Evolutionary conservation across 2,113 vertebrate genomes (phyloP).

Genomic region (Otus sunia): DNA sequence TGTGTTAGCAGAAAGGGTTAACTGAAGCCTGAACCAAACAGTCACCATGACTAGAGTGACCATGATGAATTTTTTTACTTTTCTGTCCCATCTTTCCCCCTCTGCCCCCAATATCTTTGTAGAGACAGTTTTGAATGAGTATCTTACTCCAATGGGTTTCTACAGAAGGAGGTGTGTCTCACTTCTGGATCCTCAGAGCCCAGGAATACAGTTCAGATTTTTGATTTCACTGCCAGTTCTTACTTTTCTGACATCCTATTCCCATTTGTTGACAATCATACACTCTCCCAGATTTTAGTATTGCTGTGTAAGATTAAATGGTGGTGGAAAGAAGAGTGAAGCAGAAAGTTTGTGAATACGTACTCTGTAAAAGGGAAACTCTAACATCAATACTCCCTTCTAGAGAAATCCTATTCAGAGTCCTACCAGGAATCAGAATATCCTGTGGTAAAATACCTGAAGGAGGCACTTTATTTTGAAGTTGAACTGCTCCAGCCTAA

Average conservation of each 20-base stretch:
- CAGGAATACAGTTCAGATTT: not conserved
- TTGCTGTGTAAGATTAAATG: not conserved
- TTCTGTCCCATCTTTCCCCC: no score
- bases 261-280: not conserved
- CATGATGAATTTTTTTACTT: not conserved
- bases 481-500: conserved; percentile 57
- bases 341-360: not conserved
- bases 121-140: not conserved
- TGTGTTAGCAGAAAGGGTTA: not conserved
- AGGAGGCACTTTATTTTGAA: conserved; percentile 71
- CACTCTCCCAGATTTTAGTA: not conserved
- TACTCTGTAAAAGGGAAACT: not conserved
- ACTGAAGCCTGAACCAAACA: not conserved
- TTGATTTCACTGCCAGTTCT: not conserved
- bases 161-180: not conserved
- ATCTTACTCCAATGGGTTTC: not conserved
- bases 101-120: not conserved
- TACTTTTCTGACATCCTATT: not conserved
- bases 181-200: not conserved
- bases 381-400: not conserved
- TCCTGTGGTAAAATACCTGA: conserved; percentile 66
- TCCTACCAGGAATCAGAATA: conserved; percentile 55
- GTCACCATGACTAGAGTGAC: not conserved
- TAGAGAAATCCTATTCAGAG: conserved; percentile 51
- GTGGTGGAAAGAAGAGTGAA: not conserved